Base-by-base conservation (phyloP, 1,140 invertebrate genomes). In the Dreissena rostriformis region DNA sequence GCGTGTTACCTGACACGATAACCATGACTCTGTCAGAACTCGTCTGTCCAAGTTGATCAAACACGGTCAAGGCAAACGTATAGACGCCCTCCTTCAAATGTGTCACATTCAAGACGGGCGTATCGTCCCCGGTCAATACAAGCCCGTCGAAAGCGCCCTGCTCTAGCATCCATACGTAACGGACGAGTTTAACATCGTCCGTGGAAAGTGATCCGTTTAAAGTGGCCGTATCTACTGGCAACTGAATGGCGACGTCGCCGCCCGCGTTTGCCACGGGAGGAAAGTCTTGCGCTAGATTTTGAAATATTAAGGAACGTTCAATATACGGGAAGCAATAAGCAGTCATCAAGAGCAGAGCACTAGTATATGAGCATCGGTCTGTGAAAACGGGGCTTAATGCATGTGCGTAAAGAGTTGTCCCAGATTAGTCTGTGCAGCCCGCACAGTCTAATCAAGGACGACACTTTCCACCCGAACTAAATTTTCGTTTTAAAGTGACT, bases 241-340 rank as follows among this genome's bases (percentile, higher is more conserved):
- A 10, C 26, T 71, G 49, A 1, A 81, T 17, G 4, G 26, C 63
- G 55, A 63, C 29, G 68, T 81, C 78, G 5, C 17, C 24, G 39
- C 78, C 78, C 17, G 78, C 78, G 24, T 72, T 70, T n/a, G 78
- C 78, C 28, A 15, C 49, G 1, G 78, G 78, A 14, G 78, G 78
- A 14, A 72, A 51, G 49, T 81, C 68, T 65, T 24, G 6, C 17
- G 49, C 52, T 74, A 61, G 39, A 39, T 39, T 39, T 39, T 39
- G 39, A 39, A 39, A 39, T 39, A 39, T 39, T 39, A 39, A 39
- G 39, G 39, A 39, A 39, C 8, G 39, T 39, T 39, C 39, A 39
- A 39, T 39, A 8, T 39, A 39, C 39, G 8, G 2, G 39, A 39
- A 39, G 39, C 39, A 8, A 39, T 39, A 39, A 39, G 39, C 39